Percentiles rank a stretch among this genome's conserved stretches.
Conservation (phyloP, 2,113 vertebrate genomes). For the Xenotilapia flavipinnis region DNA sequence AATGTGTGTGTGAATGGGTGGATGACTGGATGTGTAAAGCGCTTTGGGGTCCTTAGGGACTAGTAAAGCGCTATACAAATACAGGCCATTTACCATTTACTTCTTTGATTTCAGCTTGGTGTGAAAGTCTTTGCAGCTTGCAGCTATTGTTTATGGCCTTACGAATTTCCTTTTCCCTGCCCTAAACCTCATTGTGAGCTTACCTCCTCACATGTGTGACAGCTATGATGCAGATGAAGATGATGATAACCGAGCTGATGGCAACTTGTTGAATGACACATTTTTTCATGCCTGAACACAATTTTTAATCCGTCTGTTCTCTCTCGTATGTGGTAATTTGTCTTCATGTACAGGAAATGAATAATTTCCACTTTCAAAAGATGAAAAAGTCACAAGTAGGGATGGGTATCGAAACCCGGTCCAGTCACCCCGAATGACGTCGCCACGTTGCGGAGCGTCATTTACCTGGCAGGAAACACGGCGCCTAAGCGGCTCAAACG, state of each 20-base stretch:
- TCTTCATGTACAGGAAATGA: neutral
- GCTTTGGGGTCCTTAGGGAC: neutral
- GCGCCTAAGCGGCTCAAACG: too few species aligned
- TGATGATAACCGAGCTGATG: rapidly evolving
- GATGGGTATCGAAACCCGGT: rapidly evolving
- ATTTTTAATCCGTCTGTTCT: neutral
- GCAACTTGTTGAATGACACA: neutral
- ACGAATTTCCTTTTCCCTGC: rapidly evolving
- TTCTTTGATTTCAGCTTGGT: neutral
- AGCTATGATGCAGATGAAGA: neutral
- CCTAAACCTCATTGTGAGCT: neutral
- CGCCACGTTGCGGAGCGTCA: neutral
- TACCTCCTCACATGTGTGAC: neutral
- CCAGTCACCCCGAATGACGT: rapidly evolving
- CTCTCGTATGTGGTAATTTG: neutral
- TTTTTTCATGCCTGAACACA: neutral
- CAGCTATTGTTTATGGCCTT: neutral
- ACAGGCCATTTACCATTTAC: neutral
- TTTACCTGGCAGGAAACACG: too few species aligned
- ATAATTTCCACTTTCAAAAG: neutral
- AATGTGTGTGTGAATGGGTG: neutral
- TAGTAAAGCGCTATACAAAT: neutral
- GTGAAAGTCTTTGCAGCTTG: neutral
- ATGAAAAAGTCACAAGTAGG: neutral
- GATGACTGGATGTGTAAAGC: neutral